Evolutionary conservation across 2,797 vertebrate genomes (phyloP).

Genomic region (Galago senegalensis): DNA sequence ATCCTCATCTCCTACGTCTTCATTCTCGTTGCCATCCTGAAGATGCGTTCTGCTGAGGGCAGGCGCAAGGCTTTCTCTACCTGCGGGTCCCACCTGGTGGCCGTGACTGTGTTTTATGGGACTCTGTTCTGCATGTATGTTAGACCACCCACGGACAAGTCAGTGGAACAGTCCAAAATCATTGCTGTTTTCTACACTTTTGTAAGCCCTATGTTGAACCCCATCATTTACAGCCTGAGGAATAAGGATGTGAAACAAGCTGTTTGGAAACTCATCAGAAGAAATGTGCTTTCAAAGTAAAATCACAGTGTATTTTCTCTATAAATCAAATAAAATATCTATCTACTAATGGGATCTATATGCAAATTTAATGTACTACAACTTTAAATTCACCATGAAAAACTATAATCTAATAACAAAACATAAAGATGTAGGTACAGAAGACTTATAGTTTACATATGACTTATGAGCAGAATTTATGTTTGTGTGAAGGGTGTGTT

Average conservation of each 20-base stretch:
- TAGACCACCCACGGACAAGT: slow-evolving; percentile 72
- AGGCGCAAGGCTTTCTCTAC: slow-evolving; percentile 80
- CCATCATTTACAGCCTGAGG: slow-evolving; percentile 80
- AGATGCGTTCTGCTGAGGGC: slow-evolving; percentile 69
- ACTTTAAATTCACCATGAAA: not conserved
- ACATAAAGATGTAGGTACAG: not conserved
- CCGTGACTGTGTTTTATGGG: slow-evolving; percentile 81
- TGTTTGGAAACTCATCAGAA: slow-evolving; percentile 69
- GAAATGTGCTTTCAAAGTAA: slow-evolving; percentile 71
- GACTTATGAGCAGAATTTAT: accelerated
- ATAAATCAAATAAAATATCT: slow-evolving; percentile 34
- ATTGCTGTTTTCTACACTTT: slow-evolving; percentile 81
- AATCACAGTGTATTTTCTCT: not conserved
- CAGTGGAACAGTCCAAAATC: slow-evolving; percentile 79
- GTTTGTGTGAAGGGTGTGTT: not conserved
- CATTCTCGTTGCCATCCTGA: slow-evolving; percentile 76
- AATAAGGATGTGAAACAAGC: slow-evolving; percentile 82
- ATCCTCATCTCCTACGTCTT: slow-evolving; percentile 79
- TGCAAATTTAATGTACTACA: not conserved
- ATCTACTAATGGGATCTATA: not conserved
- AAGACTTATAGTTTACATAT: not conserved
- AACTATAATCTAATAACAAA: not conserved
- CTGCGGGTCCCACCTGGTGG: slow-evolving; percentile 79
- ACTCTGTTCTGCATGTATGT: slow-evolving; percentile 82
- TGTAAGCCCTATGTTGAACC: slow-evolving; percentile 81